Conservation (phyloP, 1,140 invertebrate species). For the Drosophila lacertosa region DNA sequence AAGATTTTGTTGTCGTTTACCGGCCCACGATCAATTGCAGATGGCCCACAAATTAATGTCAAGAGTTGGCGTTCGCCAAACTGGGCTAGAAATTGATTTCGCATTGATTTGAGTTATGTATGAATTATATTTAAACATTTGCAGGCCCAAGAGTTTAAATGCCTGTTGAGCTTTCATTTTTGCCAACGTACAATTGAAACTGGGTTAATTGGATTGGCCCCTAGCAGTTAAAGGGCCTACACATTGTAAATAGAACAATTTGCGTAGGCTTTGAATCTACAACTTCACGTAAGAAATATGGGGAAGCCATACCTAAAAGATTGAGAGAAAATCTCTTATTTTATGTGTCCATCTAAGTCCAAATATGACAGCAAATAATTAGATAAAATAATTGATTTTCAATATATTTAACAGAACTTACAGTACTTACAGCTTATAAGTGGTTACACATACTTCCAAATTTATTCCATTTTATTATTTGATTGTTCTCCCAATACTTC, state of each 20-base stretch:
- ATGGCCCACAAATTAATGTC: constrained; percentile 44
- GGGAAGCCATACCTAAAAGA: background rate
- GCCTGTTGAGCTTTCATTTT: constrained; percentile 38
- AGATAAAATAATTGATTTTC: too few species aligned
- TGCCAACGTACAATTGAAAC: constrained; percentile 61
- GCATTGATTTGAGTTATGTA: constrained; percentile 64
- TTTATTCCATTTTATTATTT: too few species aligned
- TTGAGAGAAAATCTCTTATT: background rate
- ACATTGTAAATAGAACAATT: constrained; percentile 16
- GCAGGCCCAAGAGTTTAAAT: constrained; percentile 55
- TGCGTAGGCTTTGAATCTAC: constrained; percentile 36
- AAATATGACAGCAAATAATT: too few species aligned
- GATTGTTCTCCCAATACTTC: too few species aligned
- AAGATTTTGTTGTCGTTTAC: background rate
- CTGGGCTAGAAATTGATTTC: constrained; percentile 52
- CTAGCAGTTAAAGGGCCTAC: constrained; percentile 41
- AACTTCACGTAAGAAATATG: constrained; percentile 1
- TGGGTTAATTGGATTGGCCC: constrained; percentile 66
- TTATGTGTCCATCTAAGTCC: too few species aligned
- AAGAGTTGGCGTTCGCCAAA: constrained; percentile 28
- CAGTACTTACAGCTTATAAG: too few species aligned
- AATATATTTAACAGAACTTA: too few species aligned
- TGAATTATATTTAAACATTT: constrained; percentile 60
- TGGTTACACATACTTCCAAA: too few species aligned
- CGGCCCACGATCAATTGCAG: constrained; percentile 66